Evolutionary conservation across 1,140 invertebrate species (phyloP).

Genomic region (Littorina saxatilis): DNA sequence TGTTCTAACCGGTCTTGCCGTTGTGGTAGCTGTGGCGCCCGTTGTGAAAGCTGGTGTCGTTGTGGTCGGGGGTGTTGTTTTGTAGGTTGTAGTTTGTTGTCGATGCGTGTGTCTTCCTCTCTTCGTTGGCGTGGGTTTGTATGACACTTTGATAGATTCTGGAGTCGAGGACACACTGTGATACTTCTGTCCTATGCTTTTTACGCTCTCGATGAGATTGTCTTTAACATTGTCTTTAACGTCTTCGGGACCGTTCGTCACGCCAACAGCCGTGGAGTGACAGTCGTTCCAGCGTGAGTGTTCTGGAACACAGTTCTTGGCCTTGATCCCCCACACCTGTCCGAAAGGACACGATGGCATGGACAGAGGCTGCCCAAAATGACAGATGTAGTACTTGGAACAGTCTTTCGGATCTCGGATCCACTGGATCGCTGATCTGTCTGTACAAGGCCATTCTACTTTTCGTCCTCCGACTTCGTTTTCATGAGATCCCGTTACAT

Average conservation of each 20-base stretch:
- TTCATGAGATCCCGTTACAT: no score
- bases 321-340: conserved; percentile 51
- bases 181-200: neutral
- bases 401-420: conserved; percentile 46
- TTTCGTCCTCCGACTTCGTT: neutral
- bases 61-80: neutral
- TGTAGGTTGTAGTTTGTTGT: neutral
- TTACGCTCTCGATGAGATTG: neutral
- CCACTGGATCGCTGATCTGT: conserved; percentile 46
- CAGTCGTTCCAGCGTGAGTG: conserved; percentile 54
- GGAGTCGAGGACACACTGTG: neutral
- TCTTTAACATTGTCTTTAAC: neutral
- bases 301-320: conserved; percentile 53
- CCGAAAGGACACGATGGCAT: conserved; percentile 52
- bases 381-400: conserved; percentile 54
- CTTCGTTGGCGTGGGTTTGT: neutral
- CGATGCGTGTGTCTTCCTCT: neutral
- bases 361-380: conserved; percentile 50
- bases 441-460: conserved; percentile 45
- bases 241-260: neutral
- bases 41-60: neutral
- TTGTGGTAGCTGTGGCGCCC: neutral
- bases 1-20: no score
- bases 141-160: neutral
- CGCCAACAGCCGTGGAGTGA: neutral